Evolutionary conservation across 2,888 invertebrate genomes (phyloP).

Genomic region (Carabus problematicus): DNA sequence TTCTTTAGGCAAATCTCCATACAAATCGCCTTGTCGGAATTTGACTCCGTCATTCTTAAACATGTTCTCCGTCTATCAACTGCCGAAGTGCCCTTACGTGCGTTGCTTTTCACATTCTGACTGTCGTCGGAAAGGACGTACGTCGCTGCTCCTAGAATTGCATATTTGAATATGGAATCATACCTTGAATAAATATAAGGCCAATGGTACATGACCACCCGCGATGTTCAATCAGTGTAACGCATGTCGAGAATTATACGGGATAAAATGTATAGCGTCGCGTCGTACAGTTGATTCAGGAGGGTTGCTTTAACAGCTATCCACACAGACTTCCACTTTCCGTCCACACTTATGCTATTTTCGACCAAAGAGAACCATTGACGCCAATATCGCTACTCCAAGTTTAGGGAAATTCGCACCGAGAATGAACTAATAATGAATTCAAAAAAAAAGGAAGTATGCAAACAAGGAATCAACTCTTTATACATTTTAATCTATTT

Average conservation of each 20-base stretch:
- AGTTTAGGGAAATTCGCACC: slow-evolving; percentile 24
- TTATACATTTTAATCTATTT: too few species aligned
- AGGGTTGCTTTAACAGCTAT: neutral
- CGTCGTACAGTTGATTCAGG: neutral
- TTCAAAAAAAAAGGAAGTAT: slow-evolving; percentile 33
- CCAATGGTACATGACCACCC: neutral
- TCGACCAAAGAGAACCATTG: slow-evolving; percentile 8
- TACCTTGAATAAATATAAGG: too few species aligned
- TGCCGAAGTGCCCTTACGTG: slow-evolving; percentile 15
- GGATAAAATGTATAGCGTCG: neutral
- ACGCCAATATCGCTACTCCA: neutral
- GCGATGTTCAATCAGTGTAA: slow-evolving; percentile 1
- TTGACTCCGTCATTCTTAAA: slow-evolving; percentile 49
- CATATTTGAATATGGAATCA: too few species aligned
- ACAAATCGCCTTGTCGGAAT: slow-evolving; percentile 54
- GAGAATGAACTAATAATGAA: slow-evolving; percentile 31
- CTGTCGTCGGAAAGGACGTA: neutral
- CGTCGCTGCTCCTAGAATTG: neutral
- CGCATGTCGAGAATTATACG: neutral
- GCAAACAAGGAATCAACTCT: slow-evolving; percentile 11
- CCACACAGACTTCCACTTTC: too few species aligned
- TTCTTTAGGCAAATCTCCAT: slow-evolving; percentile 53
- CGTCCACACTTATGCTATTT: too few species aligned
- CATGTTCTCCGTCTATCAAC: slow-evolving; percentile 27
- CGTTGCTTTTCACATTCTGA: neutral